Percentiles rank a stretch among this genome's conserved stretches.
phyloP scores from a whole-genome alignment of 92 coral and sea anemone species.

The Palythoa caribaeorum region DNA sequence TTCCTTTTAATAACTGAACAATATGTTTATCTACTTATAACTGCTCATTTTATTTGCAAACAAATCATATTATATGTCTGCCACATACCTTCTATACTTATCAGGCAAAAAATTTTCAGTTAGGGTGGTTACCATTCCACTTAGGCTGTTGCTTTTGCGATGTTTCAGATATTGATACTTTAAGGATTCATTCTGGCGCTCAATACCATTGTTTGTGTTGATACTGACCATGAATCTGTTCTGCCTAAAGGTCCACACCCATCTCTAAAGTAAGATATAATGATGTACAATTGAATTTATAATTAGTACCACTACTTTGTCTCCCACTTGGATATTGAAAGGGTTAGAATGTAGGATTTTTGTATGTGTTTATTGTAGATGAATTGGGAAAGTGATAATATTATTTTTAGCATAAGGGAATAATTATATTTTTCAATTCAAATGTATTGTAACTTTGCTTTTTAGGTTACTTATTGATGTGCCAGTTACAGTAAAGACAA shows the following conservation, averaged over 20 bases:
- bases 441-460: background rate
- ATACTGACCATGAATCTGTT: slow-evolving; percentile 63
- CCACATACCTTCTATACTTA: slow-evolving; percentile 48
- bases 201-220: slow-evolving; percentile 78
- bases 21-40: background rate
- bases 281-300: background rate
- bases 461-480: background rate
- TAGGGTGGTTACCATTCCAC: slow-evolving; percentile 60
- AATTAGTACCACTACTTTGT: background rate
- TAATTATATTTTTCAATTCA: background rate
- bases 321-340: background rate
- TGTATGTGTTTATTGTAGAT: background rate
- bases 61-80: background rate
- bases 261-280: slow-evolving; percentile 52
- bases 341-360: background rate
- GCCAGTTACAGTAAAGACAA: background rate
- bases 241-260: slow-evolving; percentile 77
- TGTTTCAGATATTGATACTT: slow-evolving; percentile 67
- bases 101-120: slow-evolving; percentile 56
- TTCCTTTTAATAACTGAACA: background rate
- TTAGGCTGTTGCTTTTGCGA: slow-evolving; percentile 54
- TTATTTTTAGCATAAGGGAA: too few species aligned
- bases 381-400: too few species aligned
- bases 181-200: slow-evolving; percentile 64
- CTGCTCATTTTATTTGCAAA: background rate